These are phyloP conservation scores for Pegea sp. DNA, from an alignment of 23 tunicate genomes.

Conservation along the genomic window DNA sequence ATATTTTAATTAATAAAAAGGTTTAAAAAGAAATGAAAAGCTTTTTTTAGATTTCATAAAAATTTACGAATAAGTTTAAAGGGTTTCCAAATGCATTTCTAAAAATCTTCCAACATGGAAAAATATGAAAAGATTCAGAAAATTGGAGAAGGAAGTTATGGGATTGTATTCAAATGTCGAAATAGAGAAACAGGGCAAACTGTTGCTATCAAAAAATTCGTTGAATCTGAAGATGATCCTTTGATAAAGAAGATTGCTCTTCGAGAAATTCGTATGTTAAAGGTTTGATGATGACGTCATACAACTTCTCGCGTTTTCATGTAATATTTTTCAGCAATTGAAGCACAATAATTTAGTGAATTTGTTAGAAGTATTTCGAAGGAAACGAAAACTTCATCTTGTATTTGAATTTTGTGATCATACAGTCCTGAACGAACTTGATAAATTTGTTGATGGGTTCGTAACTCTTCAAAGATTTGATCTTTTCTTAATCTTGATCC, in stretches of 20 bases:
- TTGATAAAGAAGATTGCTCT: slow-evolving; percentile 90
- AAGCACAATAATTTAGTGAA: slow-evolving; percentile 94
- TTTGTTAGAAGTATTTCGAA: slow-evolving; percentile 84
- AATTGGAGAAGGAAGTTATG: slow-evolving; percentile 97
- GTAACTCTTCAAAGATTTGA: too few relatives aligned
- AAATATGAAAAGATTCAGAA: slow-evolving; percentile 89
- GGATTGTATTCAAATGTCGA: slow-evolving; percentile 90
- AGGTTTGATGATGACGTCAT: slow-evolving; percentile 39
- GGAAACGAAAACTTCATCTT: slow-evolving; percentile 81
- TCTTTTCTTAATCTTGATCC: too few relatives aligned
- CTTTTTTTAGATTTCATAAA: too few relatives aligned
- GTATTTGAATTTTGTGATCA: slow-evolving; percentile 99
- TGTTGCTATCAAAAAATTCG: slow-evolving; percentile 95
- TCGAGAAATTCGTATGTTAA: slow-evolving; percentile 91
- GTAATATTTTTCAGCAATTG: slow-evolving; percentile 49
- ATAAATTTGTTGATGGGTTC: slow-evolving; percentile 67
- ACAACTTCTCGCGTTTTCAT: too few relatives aligned
- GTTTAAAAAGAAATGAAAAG: too few relatives aligned
- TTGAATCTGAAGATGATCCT: slow-evolving; percentile 99
- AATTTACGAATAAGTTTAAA: too few relatives aligned
- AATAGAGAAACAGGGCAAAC: slow-evolving; percentile 77
- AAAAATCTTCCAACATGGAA: slow-evolving; percentile 25
- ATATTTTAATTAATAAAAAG: too few relatives aligned
- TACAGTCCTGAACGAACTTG: slow-evolving; percentile 90
- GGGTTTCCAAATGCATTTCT: too few relatives aligned